phyloP scores from a whole-genome alignment of 2,888 invertebrate species.

The Cataglyphis albicans region DNA sequence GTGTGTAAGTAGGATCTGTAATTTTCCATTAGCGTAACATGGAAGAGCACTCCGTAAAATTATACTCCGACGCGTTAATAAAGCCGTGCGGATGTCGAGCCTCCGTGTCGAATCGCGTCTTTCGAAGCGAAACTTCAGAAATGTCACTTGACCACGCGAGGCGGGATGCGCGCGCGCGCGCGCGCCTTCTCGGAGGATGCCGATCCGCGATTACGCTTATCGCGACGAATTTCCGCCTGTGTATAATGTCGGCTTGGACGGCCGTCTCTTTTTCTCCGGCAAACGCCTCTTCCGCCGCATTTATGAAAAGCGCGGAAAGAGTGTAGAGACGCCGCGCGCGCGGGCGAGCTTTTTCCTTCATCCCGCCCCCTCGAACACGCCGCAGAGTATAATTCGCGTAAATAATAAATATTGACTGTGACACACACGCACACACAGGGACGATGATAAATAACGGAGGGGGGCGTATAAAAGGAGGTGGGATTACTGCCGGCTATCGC shows the following conservation, averaged over 20 bases:
- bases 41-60: background rate
- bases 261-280: slow-evolving; percentile 73
- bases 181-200: background rate
- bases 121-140: background rate
- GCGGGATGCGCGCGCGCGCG: background rate
- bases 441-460: slow-evolving; percentile 6
- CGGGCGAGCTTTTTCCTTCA: background rate
- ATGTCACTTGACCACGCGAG: slow-evolving; percentile 17
- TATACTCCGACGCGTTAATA: background rate
- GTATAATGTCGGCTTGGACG: slow-evolving; percentile 19
- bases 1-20: background rate
- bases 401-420: slow-evolving; percentile 39
- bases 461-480: background rate
- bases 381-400: slow-evolving; percentile 7
- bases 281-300: slow-evolving; percentile 76
- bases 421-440: background rate
- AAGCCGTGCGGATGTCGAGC: background rate
- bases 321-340: slow-evolving; percentile 5
- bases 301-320: slow-evolving; percentile 28
- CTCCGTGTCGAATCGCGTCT: background rate
- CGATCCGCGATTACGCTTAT: slow-evolving; percentile 69
- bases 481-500: background rate
- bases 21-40: background rate
- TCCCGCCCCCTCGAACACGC: background rate
- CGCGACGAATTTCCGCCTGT: slow-evolving; percentile 72